Conservation (phyloP, 37 sponge, comb jelly and placozoan genomes). For the Beroe forskalii region DNA sequence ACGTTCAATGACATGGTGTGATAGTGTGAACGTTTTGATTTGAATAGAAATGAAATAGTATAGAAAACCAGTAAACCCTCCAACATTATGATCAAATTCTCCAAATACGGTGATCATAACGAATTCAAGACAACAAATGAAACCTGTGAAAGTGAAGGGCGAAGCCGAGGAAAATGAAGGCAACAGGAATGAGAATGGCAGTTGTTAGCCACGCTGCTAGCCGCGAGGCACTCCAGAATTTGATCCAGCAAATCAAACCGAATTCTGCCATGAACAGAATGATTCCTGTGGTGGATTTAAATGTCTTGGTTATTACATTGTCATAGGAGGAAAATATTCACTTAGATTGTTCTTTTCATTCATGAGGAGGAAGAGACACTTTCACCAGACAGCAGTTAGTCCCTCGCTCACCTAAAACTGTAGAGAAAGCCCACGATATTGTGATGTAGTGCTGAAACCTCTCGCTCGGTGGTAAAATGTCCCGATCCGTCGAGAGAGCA, state of each 20-base stretch:
- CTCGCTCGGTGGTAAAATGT: conserved; percentile 7
- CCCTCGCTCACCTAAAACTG: conserved; percentile 57
- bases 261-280: conserved; percentile 59
- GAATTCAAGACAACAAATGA: background rate
- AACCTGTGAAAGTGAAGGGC: conserved; percentile 62
- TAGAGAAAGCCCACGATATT: conserved; percentile 53
- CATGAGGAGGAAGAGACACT: too few species aligned
- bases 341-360: too few species aligned
- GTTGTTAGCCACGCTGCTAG: conserved; percentile 40
- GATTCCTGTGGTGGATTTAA: conserved; percentile 47
- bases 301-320: too few species aligned
- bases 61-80: too few species aligned
- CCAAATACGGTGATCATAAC: too few species aligned
- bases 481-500: background rate
- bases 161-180: conserved; percentile 63
- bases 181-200: conserved; percentile 45
- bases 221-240: conserved; percentile 38
- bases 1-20: too few species aligned
- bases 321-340: too few species aligned
- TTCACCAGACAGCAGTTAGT: too few species aligned
- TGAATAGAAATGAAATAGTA: too few species aligned
- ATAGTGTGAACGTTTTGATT: too few species aligned
- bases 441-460: conserved; percentile 61
- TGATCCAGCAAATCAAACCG: conserved; percentile 50
- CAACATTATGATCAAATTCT: too few species aligned